Conservation (phyloP, 2,797 vertebrate genomes). For the Caiman crocodilus region DNA sequence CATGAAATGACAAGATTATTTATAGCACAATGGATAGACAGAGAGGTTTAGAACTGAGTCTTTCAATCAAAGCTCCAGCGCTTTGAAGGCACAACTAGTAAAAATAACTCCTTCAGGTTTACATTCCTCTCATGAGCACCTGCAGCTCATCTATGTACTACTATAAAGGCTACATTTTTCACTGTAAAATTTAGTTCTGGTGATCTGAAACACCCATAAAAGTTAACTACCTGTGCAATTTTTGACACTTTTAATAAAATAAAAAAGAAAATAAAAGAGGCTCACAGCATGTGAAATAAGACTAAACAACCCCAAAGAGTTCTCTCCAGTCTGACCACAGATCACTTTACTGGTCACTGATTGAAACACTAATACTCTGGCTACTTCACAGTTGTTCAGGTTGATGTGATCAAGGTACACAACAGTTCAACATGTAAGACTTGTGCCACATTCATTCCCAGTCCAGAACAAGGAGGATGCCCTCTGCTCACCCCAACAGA, state of each 20-base stretch:
- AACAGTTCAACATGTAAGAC: background rate
- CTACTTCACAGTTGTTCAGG: background rate
- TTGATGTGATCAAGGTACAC: background rate
- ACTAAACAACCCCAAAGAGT: no score
- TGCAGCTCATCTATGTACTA: background rate
- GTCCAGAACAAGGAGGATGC: background rate
- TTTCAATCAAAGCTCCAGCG: background rate
- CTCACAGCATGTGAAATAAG: accelerated
- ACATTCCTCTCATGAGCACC: background rate
- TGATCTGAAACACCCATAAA: background rate
- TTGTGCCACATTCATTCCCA: background rate
- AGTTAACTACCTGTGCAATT: background rate
- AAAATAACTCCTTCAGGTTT: background rate
- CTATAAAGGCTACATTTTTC: background rate
- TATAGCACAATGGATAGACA: background rate
- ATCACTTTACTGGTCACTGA: background rate
- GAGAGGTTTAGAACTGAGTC: background rate
- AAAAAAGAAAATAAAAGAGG: background rate
- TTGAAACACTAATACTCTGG: background rate
- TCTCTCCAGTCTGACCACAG: background rate
- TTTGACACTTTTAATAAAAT: background rate
- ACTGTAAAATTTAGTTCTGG: background rate
- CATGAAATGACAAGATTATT: background rate
- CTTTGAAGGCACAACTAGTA: accelerated
- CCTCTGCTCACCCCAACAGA: accelerated